Conservation (phyloP, 2,888 invertebrate genomes). For the Thumatha senex region DNA sequence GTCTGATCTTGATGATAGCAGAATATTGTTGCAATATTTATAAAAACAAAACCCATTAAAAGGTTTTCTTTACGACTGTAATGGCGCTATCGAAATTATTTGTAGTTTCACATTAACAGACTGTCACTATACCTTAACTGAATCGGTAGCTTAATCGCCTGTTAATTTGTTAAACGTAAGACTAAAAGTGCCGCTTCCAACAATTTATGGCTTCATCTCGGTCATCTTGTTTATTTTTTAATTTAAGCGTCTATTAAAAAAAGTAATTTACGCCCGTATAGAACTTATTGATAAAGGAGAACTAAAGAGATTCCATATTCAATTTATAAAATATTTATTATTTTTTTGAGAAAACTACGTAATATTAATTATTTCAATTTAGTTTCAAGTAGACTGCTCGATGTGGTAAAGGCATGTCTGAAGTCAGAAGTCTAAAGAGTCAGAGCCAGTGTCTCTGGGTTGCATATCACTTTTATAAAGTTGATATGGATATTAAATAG, state of each 20-base stretch:
- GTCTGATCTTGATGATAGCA: no score
- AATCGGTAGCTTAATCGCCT: constrained; percentile 81
- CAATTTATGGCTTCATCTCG: constrained; percentile 79
- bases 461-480: no score
- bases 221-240: constrained; percentile 68
- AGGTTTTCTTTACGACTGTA: constrained; percentile 37
- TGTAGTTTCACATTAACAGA: constrained; percentile 70
- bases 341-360: no score
- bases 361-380: no score
- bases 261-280: constrained; percentile 37
- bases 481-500: no score
- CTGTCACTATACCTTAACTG: constrained; percentile 61
- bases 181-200: constrained; percentile 70
- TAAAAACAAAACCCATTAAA: neutral
- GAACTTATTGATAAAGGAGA: constrained; percentile 47
- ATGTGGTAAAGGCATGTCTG: no score
- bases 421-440: no score
- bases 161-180: constrained; percentile 79
- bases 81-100: constrained; percentile 61
- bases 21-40: neutral
- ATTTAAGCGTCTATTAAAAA: constrained; percentile 45
- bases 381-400: no score
- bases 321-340: no score
- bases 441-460: no score
- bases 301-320: constrained; percentile 51